Evolutionary conservation across 1,140 invertebrate genomes (phyloP).

Genomic region (Pseudomyrmex flavicornis): DNA sequence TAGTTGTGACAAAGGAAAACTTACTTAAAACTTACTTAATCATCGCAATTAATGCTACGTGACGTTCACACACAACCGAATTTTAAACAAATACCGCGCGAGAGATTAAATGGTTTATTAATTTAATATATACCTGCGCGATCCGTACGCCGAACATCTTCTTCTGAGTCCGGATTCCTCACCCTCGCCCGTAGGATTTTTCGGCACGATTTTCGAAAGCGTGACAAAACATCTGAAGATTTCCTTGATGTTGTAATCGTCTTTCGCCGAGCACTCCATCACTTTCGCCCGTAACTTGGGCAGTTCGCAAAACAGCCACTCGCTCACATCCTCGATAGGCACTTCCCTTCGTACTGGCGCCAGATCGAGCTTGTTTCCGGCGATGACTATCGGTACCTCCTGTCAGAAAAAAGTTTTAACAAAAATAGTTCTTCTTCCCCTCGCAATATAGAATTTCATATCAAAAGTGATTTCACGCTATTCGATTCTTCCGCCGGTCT

Average conservation of each 20-base stretch:
- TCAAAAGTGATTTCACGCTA: too few relatives aligned
- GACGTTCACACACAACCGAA: not conserved
- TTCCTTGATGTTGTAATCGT: conserved; percentile 91
- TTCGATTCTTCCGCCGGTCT: too few relatives aligned
- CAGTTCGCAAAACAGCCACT: conserved; percentile 92
- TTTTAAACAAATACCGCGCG: not conserved
- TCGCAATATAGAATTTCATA: too few relatives aligned
- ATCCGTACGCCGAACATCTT: conserved; percentile 90
- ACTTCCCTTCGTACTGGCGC: conserved; percentile 88
- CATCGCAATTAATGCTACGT: conserved; percentile 14
- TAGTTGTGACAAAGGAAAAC: not conserved
- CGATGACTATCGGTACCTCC: conserved; percentile 94
- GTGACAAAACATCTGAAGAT: conserved; percentile 90
- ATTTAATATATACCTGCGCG: conserved; percentile 77
- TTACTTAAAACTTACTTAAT: conserved; percentile 32
- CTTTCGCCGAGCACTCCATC: conserved; percentile 93
- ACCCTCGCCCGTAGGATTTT: conserved; percentile 85
- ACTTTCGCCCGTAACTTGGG: conserved; percentile 91
- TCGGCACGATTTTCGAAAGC: conserved; percentile 88
- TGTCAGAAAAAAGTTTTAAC: conserved; percentile 77
- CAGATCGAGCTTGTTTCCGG: conserved; percentile 93
- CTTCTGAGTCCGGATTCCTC: conserved; percentile 89
- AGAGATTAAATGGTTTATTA: not conserved
- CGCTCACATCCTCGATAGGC: conserved; percentile 91
- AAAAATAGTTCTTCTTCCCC: not conserved